These are phyloP conservation scores for Catalaphyllia jardinei DNA, from an alignment of 64 coral and sea anemone genomes.

Conservation along the genomic window DNA sequence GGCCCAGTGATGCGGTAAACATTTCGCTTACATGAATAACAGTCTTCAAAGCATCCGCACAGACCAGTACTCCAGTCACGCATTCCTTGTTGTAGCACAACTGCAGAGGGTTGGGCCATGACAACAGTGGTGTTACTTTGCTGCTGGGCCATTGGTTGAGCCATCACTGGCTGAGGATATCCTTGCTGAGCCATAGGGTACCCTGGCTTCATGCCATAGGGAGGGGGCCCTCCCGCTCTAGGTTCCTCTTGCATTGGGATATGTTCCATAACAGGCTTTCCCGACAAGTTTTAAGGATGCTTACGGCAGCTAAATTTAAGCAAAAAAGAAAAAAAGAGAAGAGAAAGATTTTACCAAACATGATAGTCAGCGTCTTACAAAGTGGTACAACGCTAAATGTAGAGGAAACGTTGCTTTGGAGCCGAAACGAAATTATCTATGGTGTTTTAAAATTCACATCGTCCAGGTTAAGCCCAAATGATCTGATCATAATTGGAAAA, in stretches of 20 bases:
- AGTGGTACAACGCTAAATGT: too few relatives aligned
- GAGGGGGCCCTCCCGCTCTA: background rate
- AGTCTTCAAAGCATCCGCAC: constrained; percentile 38
- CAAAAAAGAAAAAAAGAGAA: background rate
- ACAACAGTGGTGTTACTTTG: background rate
- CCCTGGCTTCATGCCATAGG: background rate
- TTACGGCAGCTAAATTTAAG: background rate
- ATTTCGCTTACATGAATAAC: constrained; percentile 10
- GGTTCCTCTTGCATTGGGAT: background rate
- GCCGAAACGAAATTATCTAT: too few relatives aligned
- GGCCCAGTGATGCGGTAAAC: background rate
- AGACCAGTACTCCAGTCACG: constrained; percentile 38
- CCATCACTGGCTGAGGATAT: background rate
- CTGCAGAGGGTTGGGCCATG: background rate
- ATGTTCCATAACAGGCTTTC: background rate
- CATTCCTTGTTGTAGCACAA: background rate
- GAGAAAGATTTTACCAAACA: background rate
- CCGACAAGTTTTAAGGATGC: background rate
- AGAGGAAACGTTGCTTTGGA: too few relatives aligned
- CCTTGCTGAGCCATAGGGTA: background rate
- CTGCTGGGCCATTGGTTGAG: background rate
- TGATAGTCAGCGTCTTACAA: too few relatives aligned
- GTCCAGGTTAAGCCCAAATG: too few relatives aligned
- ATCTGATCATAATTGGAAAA: too few relatives aligned
- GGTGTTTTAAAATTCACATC: too few relatives aligned